Evolutionary conservation across 1,140 invertebrate species (phyloP), one percentile per base, ranked within the genome.

Genomic region (Galleria mellonella): DNA sequence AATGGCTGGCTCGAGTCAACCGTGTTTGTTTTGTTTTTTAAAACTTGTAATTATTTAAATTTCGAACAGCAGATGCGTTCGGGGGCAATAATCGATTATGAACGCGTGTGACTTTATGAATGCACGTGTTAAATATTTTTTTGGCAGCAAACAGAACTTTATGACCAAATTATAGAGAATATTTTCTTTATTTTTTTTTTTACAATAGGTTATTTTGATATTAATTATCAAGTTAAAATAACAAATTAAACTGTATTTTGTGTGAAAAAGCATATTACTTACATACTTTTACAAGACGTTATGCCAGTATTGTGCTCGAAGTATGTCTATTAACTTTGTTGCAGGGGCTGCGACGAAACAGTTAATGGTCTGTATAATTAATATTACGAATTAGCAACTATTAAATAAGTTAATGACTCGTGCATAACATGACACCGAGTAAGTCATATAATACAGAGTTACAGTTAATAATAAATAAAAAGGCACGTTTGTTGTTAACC

Each of bases 21-120:
- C 62, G 57, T 76, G 72, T 82, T 72, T 78, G 72, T 75, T 73
- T 47, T 41, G 37, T 41, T 47, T 44, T 81, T 76, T 70, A 57
- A 72, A 76, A 78, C 66, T 63, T 67, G 70, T 79, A 72, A 79
- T 83, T 83, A 83, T 77, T 83, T 61, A 79, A 83, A 83, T 78
- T 78, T 78, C 48, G 72, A 75, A 78, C 62, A 63, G 75, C 77
- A 83, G 75, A 83, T 79, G 75, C 69, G 71, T 72, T 63, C 62
- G 48, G 52, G 64, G 55, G 56, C 63, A 67, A 67, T 79, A 82
- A 79, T 82, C 77, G 73, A 77, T 75, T 82, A 69, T 54, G 47
- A 48, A 64, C 58, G 60, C 56, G 41, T 53, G 43, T 56, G 40
- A 37, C 40, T 35, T 32, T 41, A 47, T 50, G 42, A 32, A 48